Evolutionary conservation across 2,888 invertebrate genomes (phyloP).

Genomic region (Temnothorax ravouxi): DNA sequence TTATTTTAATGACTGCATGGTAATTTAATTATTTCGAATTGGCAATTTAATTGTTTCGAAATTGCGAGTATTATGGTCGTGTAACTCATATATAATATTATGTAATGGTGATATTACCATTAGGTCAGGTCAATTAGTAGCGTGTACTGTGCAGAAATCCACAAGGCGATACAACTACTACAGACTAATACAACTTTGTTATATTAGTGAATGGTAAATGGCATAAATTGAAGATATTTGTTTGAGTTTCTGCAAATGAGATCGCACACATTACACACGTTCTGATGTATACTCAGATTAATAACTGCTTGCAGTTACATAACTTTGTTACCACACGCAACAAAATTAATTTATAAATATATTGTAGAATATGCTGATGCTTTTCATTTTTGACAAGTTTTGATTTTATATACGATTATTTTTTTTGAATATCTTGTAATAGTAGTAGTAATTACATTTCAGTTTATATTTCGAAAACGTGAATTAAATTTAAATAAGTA

Average conservation of each 20-base stretch:
- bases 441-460: neutral
- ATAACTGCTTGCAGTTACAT: neutral
- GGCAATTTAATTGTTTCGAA: too few relatives aligned
- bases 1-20: slow-evolving; percentile 12
- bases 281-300: neutral
- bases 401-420: neutral
- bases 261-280: neutral
- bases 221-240: slow-evolving; percentile 21
- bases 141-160: slow-evolving; percentile 9
- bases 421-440: neutral
- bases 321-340: neutral
- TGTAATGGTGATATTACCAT: slow-evolving; percentile 14
- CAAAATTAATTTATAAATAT: slow-evolving; percentile 5
- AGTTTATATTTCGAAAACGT: neutral
- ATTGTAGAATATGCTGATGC: too few relatives aligned
- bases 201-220: slow-evolving; percentile 4
- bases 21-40: slow-evolving; percentile 16
- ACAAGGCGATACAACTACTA: too few relatives aligned
- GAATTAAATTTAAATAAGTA: neutral
- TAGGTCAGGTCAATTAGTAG: slow-evolving; percentile 23
- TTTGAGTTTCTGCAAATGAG: slow-evolving; percentile 25
- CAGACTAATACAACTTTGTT: too few relatives aligned
- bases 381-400: neutral
- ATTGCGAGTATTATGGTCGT: neutral
- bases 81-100: neutral